phyloP scores from a whole-genome alignment of 2,113 vertebrate species.

The Malurus cyaneus region DNA sequence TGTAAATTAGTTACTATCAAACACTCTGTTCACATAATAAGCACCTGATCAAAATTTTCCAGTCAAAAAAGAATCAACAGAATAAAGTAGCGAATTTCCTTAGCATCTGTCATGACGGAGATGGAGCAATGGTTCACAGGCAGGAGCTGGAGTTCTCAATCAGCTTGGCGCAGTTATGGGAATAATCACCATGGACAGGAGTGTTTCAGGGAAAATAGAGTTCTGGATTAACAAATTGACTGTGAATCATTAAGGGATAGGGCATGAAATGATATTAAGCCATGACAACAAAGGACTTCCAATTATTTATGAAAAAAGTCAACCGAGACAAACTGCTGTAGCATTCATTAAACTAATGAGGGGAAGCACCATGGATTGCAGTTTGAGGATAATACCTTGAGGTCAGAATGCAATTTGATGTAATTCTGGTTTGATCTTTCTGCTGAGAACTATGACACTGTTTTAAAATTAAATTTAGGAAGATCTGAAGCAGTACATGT shows the following conservation, averaged over 20 bases:
- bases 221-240: constrained; percentile 27
- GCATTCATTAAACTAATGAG: constrained; percentile 65
- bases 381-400: constrained; percentile 38
- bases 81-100: background rate
- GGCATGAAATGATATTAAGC: constrained; percentile 51
- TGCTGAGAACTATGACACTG: background rate
- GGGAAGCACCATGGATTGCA: constrained; percentile 40
- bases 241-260: constrained; percentile 49
- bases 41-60: background rate
- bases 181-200: constrained; percentile 29
- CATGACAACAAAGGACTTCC: constrained; percentile 36
- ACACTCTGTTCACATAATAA: background rate
- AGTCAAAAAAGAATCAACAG: background rate
- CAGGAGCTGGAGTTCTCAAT: background rate
- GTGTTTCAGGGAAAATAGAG: constrained; percentile 25
- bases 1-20: background rate
- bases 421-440: constrained; percentile 18
- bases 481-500: background rate
- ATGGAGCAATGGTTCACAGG: background rate
- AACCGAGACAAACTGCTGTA: constrained; percentile 52
- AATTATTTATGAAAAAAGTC: constrained; percentile 66
- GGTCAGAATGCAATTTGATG: constrained; percentile 55
- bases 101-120: background rate
- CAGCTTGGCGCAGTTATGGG: background rate
- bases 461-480: background rate